phyloP scores from a whole-genome alignment of 2,888 invertebrate species.

The Andrena minutula region DNA sequence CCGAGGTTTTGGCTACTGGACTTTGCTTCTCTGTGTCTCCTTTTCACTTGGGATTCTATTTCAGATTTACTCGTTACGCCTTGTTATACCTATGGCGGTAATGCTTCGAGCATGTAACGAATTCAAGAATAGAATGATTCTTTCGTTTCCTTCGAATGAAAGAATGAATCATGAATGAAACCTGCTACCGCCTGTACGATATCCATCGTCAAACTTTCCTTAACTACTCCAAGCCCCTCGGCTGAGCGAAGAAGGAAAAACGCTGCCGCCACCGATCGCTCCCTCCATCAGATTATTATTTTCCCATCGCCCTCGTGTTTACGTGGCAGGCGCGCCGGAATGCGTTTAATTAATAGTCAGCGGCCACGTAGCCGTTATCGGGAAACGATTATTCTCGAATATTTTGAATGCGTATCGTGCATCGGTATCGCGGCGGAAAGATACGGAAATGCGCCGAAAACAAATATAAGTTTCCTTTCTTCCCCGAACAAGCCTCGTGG shows the following conservation, averaged over 20 bases:
- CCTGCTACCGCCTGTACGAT: too few species aligned
- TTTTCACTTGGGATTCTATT: not conserved
- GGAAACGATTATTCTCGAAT: constrained; percentile 67
- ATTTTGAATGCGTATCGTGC: constrained; percentile 60
- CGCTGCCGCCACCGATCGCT: not conserved
- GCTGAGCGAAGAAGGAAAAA: not conserved
- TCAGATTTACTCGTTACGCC: not conserved
- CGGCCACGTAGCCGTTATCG: constrained; percentile 62
- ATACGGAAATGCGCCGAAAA: constrained; percentile 56
- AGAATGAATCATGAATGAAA: too few species aligned
- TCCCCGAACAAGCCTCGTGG: not conserved
- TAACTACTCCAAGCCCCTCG: not conserved
- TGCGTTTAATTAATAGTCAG: constrained; percentile 57
- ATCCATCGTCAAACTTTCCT: not conserved
- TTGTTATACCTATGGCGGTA: too few species aligned
- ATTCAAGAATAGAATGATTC: too few species aligned
- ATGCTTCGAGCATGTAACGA: too few species aligned
- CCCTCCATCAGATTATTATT: constrained; percentile 28
- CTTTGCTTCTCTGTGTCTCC: too few species aligned
- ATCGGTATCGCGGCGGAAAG: constrained; percentile 44
- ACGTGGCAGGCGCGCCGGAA: constrained; percentile 18
- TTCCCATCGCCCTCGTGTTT: constrained; percentile 30
- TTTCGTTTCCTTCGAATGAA: too few species aligned
- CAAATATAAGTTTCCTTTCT: constrained; percentile 34
- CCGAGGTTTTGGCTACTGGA: too few species aligned